Evolutionary conservation across 1,140 invertebrate species (phyloP), one percentile per base, ranked within the genome.

Genomic region (Zaprionus ornatus): DNA sequence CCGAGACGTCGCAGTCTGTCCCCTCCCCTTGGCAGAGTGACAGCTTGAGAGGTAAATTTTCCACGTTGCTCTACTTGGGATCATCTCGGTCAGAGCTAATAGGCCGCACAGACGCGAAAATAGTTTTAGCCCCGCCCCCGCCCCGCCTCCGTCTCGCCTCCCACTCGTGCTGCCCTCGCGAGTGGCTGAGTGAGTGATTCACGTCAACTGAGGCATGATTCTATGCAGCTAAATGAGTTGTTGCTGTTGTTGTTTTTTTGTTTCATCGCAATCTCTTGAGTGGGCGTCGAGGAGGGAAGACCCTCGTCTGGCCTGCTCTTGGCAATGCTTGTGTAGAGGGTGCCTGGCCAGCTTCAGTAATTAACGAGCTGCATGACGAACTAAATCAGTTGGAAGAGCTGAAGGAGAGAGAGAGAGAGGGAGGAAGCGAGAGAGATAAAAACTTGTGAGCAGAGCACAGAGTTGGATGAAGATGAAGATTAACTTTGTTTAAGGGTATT

Each of bases 151-250:
- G 7, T 0, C 21, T 13, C n/a, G 17, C 25, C 3, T 35, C 15
- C 7, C 52, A 15, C n/a, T 6, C n/a, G 3, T 13, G 9, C n/a
- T 12, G 4, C 10, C 17, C 6, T 76, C 78, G 76, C 62, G 85
- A 84, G 85, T 80, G 72, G 40, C 76, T 84, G 81, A 88, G 85
- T 88, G 84, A 88, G 84, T 88, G 84, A 88, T 88, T 88, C 84
- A 88, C 81, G 85, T 88, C 84, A 84, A 88, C 85, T 84, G 79
- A 90, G 74, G 81, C 85, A 88, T 84, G 81, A 87, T 81, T 84
- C 84, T 84, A 74, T 81, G 82, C 59, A 90, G 77, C 85, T 90
- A 88, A 88, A 88, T 90, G 78, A 90, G 84, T 87, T 87, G 83
- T 90, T 85, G 85, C 74, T 84, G 74, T 90, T 84, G 61, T 66